Conservation (phyloP, 1,140 invertebrate species). For the Cherax quadricarinatus region DNA sequence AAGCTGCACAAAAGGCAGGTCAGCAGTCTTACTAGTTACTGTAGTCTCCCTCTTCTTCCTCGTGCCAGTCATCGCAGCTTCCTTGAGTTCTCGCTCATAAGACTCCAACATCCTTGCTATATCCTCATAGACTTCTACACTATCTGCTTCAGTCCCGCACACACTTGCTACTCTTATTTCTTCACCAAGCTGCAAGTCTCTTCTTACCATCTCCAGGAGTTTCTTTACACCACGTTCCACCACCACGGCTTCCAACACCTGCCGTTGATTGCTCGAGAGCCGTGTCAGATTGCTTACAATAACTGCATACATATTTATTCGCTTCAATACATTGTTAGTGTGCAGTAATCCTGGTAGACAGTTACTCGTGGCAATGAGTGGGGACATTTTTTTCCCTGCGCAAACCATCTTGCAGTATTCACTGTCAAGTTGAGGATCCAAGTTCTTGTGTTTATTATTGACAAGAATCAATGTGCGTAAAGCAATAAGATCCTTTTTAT, state of each 20-base stretch:
- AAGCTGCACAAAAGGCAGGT: too few relatives aligned
- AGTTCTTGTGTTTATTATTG: not conserved
- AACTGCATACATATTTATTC: not conserved
- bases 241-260: not conserved
- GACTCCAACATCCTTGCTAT: not conserved
- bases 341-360: not conserved
- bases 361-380: not conserved
- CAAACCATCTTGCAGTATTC: not conserved
- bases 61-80: not conserved
- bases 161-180: not conserved
- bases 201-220: not conserved
- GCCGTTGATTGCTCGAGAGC: not conserved
- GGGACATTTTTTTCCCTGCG: not conserved
- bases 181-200: not conserved
- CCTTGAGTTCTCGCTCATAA: not conserved
- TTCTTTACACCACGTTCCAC: not conserved
- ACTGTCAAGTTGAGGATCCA: not conserved
- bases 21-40: too few relatives aligned
- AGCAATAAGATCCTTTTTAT: not conserved
- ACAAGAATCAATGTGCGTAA: not conserved
- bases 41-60: not conserved
- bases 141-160: not conserved
- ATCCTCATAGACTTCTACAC: not conserved
- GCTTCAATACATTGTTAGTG: not conserved
- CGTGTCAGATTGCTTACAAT: not conserved